Base-by-base conservation (phyloP, 2,797 vertebrate species). In the Lutra lutra region DNA sequence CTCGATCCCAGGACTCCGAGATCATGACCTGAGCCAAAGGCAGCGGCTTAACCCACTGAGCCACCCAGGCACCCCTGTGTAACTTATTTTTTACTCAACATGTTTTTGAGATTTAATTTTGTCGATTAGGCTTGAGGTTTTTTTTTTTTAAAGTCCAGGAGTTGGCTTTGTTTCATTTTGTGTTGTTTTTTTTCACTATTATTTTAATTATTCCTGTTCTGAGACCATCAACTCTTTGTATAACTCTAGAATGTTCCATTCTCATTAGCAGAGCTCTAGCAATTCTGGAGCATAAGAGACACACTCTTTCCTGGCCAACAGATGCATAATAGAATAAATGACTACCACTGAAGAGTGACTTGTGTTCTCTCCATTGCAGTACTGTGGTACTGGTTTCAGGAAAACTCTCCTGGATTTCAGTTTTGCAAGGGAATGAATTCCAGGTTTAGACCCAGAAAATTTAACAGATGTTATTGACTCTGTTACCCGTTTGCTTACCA, bases 401-500 rank as follows among this genome's bases (percentile, higher is more conserved):
- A 92, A 80, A 38, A 40, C 14, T 79, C 25, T 89, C 4, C 8
- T 35, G 20, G 32, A 88, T 70, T 86, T 88, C 54, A 73, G 11
- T 17, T 96, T 86, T 91, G 23, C 48, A 86, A 75, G n/a, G 91
- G 10, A 72, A 86, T 62, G 78, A 64, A 91, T 79, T 96, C 25
- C 48, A 89, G 7, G 25, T n/a, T 62, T 29, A 92, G 35, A 85
- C 15, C 2, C 23, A 54, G 70, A 72, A 80, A 75, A 85, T 68
- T 64, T 75, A 86, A 56, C 54, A 60, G 25, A 86, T 58, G 18
- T 78, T 82, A 73, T 40, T 92, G 56, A 38, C 38, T 58, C 9
- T 70, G 32, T 51, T 80, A 73, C 10, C 51, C 9, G 86, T 60
- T 83, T 93, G 32, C 43, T 91, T 83, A 56, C 48, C 40, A 77